These are phyloP conservation scores for Rhincodon typus DNA, from an alignment of 2,797 vertebrate genomes.

Conservation along the genomic window DNA sequence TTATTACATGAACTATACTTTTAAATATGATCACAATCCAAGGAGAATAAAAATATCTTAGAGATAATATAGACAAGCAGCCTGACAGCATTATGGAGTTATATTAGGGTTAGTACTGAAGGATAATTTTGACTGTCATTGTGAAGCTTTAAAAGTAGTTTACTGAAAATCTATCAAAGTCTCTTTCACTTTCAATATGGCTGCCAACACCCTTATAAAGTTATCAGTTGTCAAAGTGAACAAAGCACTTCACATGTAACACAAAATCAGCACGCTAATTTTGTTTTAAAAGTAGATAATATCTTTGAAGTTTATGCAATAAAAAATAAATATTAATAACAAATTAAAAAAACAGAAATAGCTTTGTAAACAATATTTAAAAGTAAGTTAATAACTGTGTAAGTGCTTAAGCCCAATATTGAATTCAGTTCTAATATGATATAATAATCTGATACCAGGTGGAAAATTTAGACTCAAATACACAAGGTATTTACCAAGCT, in stretches of 20 bases:
- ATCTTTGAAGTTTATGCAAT: neutral
- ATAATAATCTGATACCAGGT: no score
- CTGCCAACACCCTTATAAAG: conserved; percentile 5
- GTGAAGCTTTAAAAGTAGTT: neutral
- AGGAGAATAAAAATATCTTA: neutral
- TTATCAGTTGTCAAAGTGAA: neutral
- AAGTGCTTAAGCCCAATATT: neutral
- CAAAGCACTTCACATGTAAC: conserved; percentile 5
- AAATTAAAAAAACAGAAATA: neutral
- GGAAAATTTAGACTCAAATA: neutral
- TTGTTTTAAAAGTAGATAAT: neutral
- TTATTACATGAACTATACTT: neutral
- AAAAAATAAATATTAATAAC: neutral
- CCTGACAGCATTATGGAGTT: neutral
- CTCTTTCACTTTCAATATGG: neutral
- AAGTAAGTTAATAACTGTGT: neutral
- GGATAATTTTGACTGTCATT: neutral
- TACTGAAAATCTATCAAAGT: neutral
- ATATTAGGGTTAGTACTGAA: neutral
- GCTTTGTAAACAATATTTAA: neutral
- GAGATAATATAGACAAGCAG: no score
- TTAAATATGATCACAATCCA: neutral
- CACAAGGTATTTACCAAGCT: conserved; percentile 2
- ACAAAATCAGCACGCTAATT: neutral
- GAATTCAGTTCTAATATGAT: neutral